Evolutionary conservation across 1,140 invertebrate genomes (phyloP).

Genomic region (Trialeurodes vaporariorum): DNA sequence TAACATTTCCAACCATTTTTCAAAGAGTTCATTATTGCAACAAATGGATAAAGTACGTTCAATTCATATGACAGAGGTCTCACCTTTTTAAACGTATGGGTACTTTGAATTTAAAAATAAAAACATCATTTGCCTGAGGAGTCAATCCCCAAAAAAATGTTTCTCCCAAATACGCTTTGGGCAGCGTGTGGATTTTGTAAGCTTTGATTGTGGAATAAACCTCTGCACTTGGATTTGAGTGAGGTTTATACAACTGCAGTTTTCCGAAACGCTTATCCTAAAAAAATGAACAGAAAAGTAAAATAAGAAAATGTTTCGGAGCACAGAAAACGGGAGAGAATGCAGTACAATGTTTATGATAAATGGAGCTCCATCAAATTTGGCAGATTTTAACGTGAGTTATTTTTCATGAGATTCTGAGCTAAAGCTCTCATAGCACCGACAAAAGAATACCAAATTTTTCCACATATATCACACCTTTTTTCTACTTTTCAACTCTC

Average conservation of each 20-base stretch:
- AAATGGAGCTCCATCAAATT: too few relatives aligned
- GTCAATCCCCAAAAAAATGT: conserved; percentile 87
- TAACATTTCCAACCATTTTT: conserved; percentile 7
- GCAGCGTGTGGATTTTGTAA: conserved; percentile 70
- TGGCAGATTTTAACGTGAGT: too few relatives aligned
- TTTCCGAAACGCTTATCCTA: conserved; percentile 90
- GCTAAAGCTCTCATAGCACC: too few relatives aligned
- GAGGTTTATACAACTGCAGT: conserved; percentile 64
- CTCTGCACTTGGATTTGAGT: conserved; percentile 66
- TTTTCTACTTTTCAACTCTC: too few relatives aligned
- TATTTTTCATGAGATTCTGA: too few relatives aligned
- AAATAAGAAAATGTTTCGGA: too few relatives aligned
- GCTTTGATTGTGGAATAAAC: conserved; percentile 66
- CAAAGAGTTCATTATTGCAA: conserved; percentile 9
- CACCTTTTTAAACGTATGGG: conserved; percentile 67
- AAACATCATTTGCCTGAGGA: conserved; percentile 68
- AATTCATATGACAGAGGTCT: conserved; percentile 21
- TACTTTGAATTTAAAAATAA: conserved; percentile 68
- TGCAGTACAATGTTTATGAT: too few relatives aligned
- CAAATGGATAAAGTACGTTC: not conserved
- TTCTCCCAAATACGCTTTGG: conserved; percentile 75
- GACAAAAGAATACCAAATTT: too few relatives aligned
- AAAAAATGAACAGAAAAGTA: not conserved
- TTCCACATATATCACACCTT: too few relatives aligned
- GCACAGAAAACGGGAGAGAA: too few relatives aligned